A percentile compares a stretch with the other conserved stretches of the same genome.
These are phyloP conservation scores for Malurus alboscapulatus DNA, from an alignment of 2,113 vertebrate genomes.

Conservation along the genomic window DNA sequence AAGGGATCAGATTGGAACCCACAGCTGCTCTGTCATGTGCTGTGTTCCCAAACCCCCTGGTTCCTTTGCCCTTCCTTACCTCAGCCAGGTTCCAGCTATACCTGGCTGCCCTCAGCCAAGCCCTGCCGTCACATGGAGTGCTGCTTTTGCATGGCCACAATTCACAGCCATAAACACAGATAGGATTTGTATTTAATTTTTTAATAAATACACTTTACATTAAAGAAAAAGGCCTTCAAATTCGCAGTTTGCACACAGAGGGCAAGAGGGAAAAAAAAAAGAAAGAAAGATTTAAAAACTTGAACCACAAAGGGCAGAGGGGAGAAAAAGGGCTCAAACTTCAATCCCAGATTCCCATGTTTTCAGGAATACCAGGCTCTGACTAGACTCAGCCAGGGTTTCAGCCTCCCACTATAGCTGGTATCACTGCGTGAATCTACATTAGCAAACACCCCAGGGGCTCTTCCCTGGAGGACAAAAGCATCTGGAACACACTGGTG, in stretches of 20 bases:
- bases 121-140: not conserved
- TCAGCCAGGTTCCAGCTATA: not conserved
- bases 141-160: not conserved
- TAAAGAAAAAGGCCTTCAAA: slow-evolving; percentile 82
- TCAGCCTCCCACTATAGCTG: slow-evolving; percentile 13
- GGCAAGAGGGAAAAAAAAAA: not conserved
- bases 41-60: fast-evolving
- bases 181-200: slow-evolving; percentile 76
- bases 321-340: slow-evolving; percentile 67
- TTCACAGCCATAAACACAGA: slow-evolving; percentile 60
- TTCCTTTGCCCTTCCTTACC: not conserved
- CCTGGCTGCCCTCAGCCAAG: not conserved
- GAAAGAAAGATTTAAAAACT: slow-evolving; percentile 48
- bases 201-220: slow-evolving; percentile 89
- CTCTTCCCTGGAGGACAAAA: not conserved
- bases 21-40: fast-evolving
- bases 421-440: not conserved
- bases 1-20: not conserved
- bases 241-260: slow-evolving; percentile 78
- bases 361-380: slow-evolving; percentile 56
- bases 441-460: not conserved
- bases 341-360: slow-evolving; percentile 52
- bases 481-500: slow-evolving; percentile 20
- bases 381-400: not conserved
- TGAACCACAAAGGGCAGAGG: slow-evolving; percentile 70